Percentiles rank a stretch among this genome's conserved stretches.
Evolutionary conservation across 2,113 vertebrate species (phyloP).

Genomic region (Phyllostomus discolor): DNA sequence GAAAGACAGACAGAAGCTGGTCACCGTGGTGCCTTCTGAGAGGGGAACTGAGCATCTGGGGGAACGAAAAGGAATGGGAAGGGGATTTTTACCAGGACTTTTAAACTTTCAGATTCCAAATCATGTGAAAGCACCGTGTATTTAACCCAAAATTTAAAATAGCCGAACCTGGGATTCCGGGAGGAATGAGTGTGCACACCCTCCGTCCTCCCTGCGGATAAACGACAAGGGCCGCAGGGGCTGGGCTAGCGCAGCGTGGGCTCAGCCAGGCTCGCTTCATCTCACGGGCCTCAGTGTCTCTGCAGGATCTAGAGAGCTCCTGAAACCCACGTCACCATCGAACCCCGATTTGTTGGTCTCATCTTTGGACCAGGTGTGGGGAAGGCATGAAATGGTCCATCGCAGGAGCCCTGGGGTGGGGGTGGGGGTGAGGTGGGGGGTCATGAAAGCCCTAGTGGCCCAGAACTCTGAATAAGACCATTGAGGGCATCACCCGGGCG

Average conservation of each 20-base stretch:
- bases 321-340: neutral
- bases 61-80: neutral
- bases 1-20: neutral
- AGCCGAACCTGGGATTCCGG: neutral
- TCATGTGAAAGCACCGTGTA: neutral
- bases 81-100: neutral
- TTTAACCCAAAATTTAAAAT: neutral
- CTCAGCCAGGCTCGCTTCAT: neutral
- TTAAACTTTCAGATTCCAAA: neutral
- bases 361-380: neutral
- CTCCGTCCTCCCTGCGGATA: neutral
- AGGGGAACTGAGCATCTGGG: neutral
- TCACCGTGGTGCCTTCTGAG: neutral
- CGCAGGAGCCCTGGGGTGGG: neutral
- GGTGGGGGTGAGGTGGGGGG: no score
- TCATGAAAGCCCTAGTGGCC: neutral
- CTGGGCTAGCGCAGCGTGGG: neutral
- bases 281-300: neutral
- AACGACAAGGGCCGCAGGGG: neutral
- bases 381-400: neutral
- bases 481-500: neutral
- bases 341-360: neutral
- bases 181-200: neutral
- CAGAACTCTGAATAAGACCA: neutral
- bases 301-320: neutral